A percentile compares a stretch with the other conserved stretches of the same genome.
Evolutionary conservation across 2,888 invertebrate genomes (phyloP).

Genomic region (Celastrina argiolus): DNA sequence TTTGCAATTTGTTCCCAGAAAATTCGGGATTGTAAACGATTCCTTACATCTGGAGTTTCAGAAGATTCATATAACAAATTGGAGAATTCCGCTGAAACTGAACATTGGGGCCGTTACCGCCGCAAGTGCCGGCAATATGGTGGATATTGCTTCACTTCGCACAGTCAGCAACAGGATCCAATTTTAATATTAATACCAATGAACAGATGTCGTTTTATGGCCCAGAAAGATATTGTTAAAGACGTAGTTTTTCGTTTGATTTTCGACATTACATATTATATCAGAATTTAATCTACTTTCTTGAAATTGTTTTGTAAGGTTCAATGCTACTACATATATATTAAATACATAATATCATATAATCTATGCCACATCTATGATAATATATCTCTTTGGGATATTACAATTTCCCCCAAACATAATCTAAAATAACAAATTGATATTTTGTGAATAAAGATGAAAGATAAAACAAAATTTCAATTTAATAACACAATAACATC

Average conservation of each 20-base stretch:
- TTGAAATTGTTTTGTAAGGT: no score
- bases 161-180: constrained; percentile 14
- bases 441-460: constrained; percentile 15
- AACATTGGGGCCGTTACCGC: neutral
- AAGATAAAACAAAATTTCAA: constrained; percentile 30
- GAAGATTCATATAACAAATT: neutral
- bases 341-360: no score
- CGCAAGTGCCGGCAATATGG: constrained; percentile 20
- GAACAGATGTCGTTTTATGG: constrained; percentile 16
- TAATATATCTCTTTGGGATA: no score
- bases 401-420: neutral
- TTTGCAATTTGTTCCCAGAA: neutral
- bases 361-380: no score
- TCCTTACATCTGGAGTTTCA: neutral
- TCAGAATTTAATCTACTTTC: neutral
- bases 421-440: neutral
- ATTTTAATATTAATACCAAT: constrained; percentile 6
- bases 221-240: neutral
- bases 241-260: neutral
- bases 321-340: no score
- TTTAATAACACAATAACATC: constrained; percentile 30
- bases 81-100: constrained; percentile 5
- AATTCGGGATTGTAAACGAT: neutral
- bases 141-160: constrained; percentile 21
- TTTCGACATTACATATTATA: neutral